Conservation (phyloP, 2,113 vertebrate species). For the Picathartes gymnocephalus region DNA sequence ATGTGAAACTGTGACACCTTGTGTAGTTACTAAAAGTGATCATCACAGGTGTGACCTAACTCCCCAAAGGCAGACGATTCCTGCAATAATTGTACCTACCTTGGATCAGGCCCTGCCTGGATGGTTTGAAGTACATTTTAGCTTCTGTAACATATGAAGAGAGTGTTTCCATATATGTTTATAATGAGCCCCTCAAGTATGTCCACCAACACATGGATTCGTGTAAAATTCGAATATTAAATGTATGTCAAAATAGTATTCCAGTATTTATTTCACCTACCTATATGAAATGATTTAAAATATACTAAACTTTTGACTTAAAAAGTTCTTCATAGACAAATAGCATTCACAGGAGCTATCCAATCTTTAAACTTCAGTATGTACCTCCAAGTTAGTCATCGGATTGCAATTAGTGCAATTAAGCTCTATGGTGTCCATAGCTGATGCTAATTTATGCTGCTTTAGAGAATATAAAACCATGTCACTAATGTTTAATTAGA, state of each 20-base stretch:
- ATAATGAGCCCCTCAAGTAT: neutral
- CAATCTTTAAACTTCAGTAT: neutral
- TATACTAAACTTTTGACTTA: neutral
- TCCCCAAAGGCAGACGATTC: neutral
- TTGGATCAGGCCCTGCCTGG: neutral
- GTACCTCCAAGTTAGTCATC: neutral
- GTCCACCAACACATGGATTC: neutral
- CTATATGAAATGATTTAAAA: neutral
- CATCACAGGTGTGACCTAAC: neutral
- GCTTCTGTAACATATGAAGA: neutral
- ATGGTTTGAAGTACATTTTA: neutral
- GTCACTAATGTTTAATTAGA: conserved; percentile 70
- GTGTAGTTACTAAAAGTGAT: neutral
- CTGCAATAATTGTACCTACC: neutral
- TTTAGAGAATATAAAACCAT: conserved; percentile 71
- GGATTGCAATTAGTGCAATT: conserved; percentile 37
- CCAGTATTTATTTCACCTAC: neutral
- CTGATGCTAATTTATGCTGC: conserved; percentile 64
- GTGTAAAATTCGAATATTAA: neutral
- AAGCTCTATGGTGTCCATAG: conserved; percentile 34
- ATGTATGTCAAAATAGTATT: neutral
- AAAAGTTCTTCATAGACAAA: neutral
- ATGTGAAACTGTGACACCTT: neutral
- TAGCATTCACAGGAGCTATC: neutral
- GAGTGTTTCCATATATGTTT: neutral